Conservation (phyloP, 2,113 vertebrate genomes). For the Rhadina sibilatrix region DNA sequence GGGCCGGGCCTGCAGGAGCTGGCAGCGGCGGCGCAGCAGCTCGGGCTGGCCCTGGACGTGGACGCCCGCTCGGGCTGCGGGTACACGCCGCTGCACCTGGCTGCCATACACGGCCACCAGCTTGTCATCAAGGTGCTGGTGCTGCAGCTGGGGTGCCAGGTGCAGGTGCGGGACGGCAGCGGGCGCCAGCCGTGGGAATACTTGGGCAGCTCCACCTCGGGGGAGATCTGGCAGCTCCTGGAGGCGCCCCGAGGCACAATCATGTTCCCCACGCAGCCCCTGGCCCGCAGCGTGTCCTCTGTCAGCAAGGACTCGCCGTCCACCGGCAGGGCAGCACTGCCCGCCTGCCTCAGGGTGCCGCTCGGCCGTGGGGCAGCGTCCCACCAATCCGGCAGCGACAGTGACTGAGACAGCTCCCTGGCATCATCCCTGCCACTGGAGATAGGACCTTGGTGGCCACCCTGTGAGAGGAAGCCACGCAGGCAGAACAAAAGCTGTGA, state of each 20-base stretch:
- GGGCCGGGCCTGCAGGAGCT: conserved; percentile 84
- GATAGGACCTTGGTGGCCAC: background rate
- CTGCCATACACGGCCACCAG: conserved; percentile 87
- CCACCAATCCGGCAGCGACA: background rate
- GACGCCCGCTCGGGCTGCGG: conserved; percentile 81
- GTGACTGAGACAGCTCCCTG: background rate
- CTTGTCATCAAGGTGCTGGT: conserved; percentile 85
- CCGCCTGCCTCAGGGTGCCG: conserved; percentile 69
- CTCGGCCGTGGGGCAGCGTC: background rate
- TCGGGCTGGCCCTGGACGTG: conserved; percentile 77
- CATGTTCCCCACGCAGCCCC: conserved; percentile 69
- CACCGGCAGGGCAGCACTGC: conserved; percentile 53
- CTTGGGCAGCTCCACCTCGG: conserved; percentile 68
- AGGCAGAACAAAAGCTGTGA: conserved; percentile 28
- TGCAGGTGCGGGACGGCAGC: conserved; percentile 80
- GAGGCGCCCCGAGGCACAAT: conserved; percentile 76
- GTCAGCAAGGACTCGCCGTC: conserved; percentile 49
- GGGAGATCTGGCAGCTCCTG: conserved; percentile 83
- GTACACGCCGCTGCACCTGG: conserved; percentile 90
- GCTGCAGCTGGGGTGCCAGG: conserved; percentile 78
- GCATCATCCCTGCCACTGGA: background rate
- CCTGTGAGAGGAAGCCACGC: background rate
- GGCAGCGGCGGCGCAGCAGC: conserved; percentile 70
- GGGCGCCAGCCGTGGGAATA: conserved; percentile 92
- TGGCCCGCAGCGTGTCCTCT: background rate